phyloP scores from a whole-genome alignment of 2,113 vertebrate species.

The Gasterosteus nipponicus region DNA sequence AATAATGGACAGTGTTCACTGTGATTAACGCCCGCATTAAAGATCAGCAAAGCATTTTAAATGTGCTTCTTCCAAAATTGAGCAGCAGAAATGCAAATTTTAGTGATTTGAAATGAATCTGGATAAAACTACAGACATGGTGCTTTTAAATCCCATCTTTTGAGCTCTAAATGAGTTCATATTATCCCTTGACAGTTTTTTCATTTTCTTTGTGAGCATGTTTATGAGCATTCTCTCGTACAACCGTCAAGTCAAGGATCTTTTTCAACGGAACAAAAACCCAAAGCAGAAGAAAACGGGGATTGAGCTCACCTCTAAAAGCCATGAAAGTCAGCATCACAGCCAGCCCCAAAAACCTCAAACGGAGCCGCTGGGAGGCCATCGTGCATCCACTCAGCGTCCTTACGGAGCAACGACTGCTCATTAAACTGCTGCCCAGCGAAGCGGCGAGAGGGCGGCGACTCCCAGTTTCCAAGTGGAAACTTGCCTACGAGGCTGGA shows the following conservation, averaged over 20 bases:
- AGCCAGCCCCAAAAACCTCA: conserved; percentile 63
- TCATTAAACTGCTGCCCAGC: conserved; percentile 18
- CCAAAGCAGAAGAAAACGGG: not conserved
- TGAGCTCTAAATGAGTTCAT: not conserved
- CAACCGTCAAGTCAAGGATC: not conserved
- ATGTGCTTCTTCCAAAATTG: not conserved
- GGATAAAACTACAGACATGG: not conserved
- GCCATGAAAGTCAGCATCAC: conserved; percentile 65
- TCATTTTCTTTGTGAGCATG: not conserved
- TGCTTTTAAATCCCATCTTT: not conserved
- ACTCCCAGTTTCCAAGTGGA: conserved; percentile 57
- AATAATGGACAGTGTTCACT: not conserved
- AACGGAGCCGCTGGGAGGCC: conserved; percentile 62
- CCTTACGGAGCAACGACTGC: conserved; percentile 31
- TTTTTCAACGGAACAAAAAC: not conserved
- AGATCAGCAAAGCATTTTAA: not conserved
- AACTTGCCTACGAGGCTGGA: conserved; percentile 65
- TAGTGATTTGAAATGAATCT: not conserved
- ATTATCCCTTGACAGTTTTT: not conserved
- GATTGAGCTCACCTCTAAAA: conserved; percentile 70
- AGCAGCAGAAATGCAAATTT: not conserved
- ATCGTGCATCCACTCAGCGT: conserved; percentile 56
- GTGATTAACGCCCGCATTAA: not conserved
- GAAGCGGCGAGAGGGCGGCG: conserved; percentile 37
- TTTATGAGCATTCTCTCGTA: not conserved